Evolutionary conservation across 2,888 invertebrate genomes (phyloP).

Genomic region (Mimas tiliae): DNA sequence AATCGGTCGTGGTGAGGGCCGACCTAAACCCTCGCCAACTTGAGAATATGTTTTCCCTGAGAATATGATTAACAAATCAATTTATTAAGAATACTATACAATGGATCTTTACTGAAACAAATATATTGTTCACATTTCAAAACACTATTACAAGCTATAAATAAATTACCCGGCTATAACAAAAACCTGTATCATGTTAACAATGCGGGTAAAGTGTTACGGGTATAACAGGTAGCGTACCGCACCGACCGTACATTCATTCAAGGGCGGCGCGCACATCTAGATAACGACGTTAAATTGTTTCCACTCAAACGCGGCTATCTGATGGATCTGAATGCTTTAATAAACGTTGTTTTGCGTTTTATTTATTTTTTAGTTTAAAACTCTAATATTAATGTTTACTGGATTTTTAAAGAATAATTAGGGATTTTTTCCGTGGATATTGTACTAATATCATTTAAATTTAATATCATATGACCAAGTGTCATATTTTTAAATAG

Average conservation of each 20-base stretch:
- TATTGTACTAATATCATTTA: too few relatives aligned
- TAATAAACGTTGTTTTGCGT: slow-evolving; percentile 29
- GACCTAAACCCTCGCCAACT: too few relatives aligned
- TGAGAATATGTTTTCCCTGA: too few relatives aligned
- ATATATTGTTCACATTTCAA: slow-evolving; percentile 24
- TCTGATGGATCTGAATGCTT: slow-evolving; percentile 63
- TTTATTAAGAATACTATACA: too few relatives aligned
- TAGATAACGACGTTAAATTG: slow-evolving; percentile 76
- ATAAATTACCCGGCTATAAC: slow-evolving; percentile 7
- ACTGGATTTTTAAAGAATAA: too few relatives aligned
- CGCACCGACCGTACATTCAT: slow-evolving; percentile 17
- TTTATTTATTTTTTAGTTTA: slow-evolving; percentile 17
- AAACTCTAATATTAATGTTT: not conserved
- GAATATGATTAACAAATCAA: too few relatives aligned
- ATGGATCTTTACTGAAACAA: too few relatives aligned
- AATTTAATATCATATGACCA: too few relatives aligned
- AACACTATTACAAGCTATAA: slow-evolving; percentile 3
- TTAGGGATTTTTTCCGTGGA: too few relatives aligned
- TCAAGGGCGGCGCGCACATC: slow-evolving; percentile 57
- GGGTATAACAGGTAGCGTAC: slow-evolving; percentile 27
- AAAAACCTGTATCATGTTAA: slow-evolving; percentile 22
- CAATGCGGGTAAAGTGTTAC: slow-evolving; percentile 23
- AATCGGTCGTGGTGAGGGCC: too few relatives aligned
- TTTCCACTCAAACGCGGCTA: slow-evolving; percentile 72
- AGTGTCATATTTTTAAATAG: too few relatives aligned